phyloP scores from a whole-genome alignment of 2,113 vertebrate genomes.

The Emydocephalus ijimae region DNA sequence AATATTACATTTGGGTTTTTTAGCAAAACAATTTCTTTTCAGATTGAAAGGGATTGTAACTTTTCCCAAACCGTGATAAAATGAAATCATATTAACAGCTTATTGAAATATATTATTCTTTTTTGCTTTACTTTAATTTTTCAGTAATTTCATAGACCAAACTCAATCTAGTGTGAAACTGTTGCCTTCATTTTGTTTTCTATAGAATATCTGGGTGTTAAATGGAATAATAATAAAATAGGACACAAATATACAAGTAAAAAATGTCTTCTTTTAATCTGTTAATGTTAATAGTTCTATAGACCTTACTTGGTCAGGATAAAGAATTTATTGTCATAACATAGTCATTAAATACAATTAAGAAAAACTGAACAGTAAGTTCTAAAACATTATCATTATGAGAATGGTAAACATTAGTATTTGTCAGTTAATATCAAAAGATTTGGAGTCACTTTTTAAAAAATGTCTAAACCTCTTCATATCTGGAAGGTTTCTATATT shows the following conservation, averaged over 20 bases:
- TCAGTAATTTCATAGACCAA: conserved; percentile 29
- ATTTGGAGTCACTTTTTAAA: background rate
- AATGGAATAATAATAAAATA: conserved; percentile 46
- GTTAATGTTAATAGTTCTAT: background rate
- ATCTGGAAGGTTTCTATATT: background rate
- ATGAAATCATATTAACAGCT: conserved; percentile 33
- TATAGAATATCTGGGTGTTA: conserved; percentile 52
- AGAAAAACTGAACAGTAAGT: background rate
- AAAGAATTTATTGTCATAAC: background rate
- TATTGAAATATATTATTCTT: conserved; percentile 40
- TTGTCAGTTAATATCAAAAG: background rate
- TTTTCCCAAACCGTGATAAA: conserved; percentile 36
- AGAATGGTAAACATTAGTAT: background rate
- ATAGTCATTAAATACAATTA: background rate
- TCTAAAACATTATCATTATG: background rate
- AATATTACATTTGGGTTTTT: conserved; percentile 28
- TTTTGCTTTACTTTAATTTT: conserved; percentile 42
- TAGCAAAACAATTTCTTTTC: conserved; percentile 38
- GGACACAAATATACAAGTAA: background rate
- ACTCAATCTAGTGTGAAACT: conserved; percentile 34
- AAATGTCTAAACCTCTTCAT: background rate
- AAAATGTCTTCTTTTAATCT: background rate
- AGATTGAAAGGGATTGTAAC: conserved; percentile 13
- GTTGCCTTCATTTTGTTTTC: conserved; percentile 55
- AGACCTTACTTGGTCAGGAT: background rate